A percentile compares a stretch with the other conserved stretches of the same genome.
These are phyloP conservation scores for Drosophila emarginata DNA, from an alignment of 2,888 invertebrate species.

Conservation along the genomic window DNA sequence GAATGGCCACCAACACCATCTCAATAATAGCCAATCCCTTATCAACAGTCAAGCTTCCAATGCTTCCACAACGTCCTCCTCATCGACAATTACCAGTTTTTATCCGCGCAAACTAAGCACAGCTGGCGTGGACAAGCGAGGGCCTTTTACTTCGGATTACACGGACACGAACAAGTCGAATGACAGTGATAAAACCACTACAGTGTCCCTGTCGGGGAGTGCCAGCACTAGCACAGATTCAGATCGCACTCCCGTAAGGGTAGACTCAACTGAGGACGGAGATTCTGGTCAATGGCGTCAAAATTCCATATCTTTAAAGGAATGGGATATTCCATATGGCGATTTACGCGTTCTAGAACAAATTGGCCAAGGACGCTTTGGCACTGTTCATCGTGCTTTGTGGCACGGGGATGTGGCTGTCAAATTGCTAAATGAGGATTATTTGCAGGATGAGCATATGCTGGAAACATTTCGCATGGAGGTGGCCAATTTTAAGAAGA, in stretches of 20 bases:
- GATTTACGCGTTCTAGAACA: conserved; percentile 93
- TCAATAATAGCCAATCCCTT: conserved; percentile 58
- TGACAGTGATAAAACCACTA: conserved; percentile 86
- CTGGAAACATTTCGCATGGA: conserved; percentile 97
- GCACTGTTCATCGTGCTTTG: conserved; percentile 95
- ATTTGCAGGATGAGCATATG: conserved; percentile 93
- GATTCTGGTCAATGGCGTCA: conserved; percentile 90
- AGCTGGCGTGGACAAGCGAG: conserved; percentile 75
- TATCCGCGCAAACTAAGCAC: conserved; percentile 84
- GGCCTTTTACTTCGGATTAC: conserved; percentile 80
- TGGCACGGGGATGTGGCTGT: conserved; percentile 99
- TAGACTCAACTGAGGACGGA: conserved; percentile 91
- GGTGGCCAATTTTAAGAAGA: conserved; percentile 97
- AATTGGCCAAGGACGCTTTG: conserved; percentile 96
- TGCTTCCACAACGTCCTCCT: conserved; percentile 50
- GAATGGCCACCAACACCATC: conserved; percentile 49
- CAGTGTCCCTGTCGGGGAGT: conserved; percentile 88
- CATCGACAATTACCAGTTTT: conserved; percentile 65
- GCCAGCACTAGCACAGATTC: conserved; percentile 93
- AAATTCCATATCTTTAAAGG: conserved; percentile 93
- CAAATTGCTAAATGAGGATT: conserved; percentile 96
- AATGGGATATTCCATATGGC: conserved; percentile 99
- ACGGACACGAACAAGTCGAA: conserved; percentile 85
- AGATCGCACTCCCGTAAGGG: conserved; percentile 90
- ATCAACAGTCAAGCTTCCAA: conserved; percentile 60